Conservation (phyloP, 2,797 vertebrate species). For the Sebastes baramenuke region DNA sequence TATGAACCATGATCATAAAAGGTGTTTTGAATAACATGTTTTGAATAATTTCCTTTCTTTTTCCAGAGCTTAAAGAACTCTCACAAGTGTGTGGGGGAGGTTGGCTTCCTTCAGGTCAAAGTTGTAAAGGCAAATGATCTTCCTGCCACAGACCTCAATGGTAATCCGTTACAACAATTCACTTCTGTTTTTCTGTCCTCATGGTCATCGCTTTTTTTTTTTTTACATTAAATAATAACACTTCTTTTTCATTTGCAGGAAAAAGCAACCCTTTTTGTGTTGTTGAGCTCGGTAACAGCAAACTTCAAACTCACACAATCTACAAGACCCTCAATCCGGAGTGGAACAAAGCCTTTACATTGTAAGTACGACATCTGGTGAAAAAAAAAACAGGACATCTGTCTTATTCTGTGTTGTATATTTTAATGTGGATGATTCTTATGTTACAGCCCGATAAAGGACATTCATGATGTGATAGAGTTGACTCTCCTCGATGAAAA, state of each 20-base stretch:
- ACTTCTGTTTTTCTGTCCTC: background rate
- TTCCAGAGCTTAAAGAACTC: slow-evolving; percentile 88
- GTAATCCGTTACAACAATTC: slow-evolving; percentile 72
- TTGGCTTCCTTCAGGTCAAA: slow-evolving; percentile 96
- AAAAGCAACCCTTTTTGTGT: slow-evolving; percentile 95
- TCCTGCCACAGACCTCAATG: slow-evolving; percentile 91
- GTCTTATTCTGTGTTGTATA: background rate
- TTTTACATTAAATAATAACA: background rate
- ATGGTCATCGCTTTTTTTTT: background rate
- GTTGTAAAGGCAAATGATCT: slow-evolving; percentile 92
- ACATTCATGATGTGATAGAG: slow-evolving; percentile 92
- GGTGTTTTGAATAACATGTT: background rate
- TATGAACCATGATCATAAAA: background rate
- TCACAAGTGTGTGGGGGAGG: slow-evolving; percentile 82
- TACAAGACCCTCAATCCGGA: slow-evolving; percentile 94
- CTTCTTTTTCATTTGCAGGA: slow-evolving; percentile 76
- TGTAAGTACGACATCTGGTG: slow-evolving; percentile 83
- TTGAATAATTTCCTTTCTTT: background rate
- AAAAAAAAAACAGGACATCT: background rate
- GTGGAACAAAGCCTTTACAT: slow-evolving; percentile 94
- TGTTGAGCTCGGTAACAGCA: slow-evolving; percentile 91
- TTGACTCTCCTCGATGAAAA: slow-evolving; percentile 94
- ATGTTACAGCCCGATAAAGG: slow-evolving; percentile 90
- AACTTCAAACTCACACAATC: slow-evolving; percentile 92
- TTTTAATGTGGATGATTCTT: background rate